A percentile compares a stretch with the other conserved stretches of the same genome.
Conservation (phyloP, 2,888 invertebrate species). For the Sympetrum striolatum region DNA sequence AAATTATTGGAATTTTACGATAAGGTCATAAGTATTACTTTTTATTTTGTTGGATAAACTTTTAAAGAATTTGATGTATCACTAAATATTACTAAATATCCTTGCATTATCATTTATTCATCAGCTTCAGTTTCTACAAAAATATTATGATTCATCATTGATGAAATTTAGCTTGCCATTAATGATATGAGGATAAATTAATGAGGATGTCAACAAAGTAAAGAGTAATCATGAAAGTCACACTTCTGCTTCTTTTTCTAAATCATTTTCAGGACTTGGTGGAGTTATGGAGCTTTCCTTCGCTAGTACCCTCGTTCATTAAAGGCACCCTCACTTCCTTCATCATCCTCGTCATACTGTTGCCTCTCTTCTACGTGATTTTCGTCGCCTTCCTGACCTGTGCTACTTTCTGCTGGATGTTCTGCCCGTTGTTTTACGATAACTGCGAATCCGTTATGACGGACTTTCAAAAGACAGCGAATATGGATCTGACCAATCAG, state of each 20-base stretch:
- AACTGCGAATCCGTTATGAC: neutral
- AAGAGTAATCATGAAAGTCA: too few species aligned
- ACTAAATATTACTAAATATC: too few species aligned
- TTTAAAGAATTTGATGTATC: too few species aligned
- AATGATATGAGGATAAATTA: too few species aligned
- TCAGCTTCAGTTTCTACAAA: too few species aligned
- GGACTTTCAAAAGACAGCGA: neutral
- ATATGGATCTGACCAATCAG: neutral
- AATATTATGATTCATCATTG: too few species aligned
- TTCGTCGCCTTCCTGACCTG: neutral
- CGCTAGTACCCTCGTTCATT: neutral
- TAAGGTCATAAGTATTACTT: too few species aligned
- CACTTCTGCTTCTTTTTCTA: neutral
- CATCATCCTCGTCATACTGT: neutral
- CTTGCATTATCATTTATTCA: too few species aligned
- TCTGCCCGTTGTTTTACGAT: neutral
- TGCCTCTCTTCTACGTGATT: neutral
- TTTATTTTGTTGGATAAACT: too few species aligned
- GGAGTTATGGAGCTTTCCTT: neutral
- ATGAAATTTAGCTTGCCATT: too few species aligned
- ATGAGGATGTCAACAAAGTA: too few species aligned
- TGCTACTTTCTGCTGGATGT: neutral
- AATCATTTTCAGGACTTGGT: conserved; percentile 11
- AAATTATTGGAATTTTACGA: too few species aligned
- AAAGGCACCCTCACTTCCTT: neutral